Evolutionary conservation across 2,888 invertebrate genomes (phyloP).

Genomic region (Fragum fragum): DNA sequence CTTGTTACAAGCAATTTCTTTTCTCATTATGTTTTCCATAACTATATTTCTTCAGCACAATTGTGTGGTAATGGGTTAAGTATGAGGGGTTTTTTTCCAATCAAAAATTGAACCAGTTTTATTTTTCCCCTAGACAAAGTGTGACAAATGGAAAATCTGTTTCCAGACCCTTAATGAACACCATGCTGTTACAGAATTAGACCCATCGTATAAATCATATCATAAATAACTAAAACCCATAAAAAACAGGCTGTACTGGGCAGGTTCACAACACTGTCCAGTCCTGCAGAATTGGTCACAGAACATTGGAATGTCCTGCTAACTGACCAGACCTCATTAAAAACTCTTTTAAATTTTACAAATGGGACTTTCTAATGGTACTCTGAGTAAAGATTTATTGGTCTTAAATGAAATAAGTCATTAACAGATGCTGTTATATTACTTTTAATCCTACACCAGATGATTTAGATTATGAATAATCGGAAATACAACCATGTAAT

Average conservation of each 20-base stretch:
- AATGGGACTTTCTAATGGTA: neutral
- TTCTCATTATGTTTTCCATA: neutral
- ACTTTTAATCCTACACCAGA: neutral
- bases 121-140: too few species aligned
- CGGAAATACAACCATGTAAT: too few species aligned
- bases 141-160: neutral
- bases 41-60: neutral
- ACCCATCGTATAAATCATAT: constrained; percentile 3
- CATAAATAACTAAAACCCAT: neutral
- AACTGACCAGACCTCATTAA: neutral
- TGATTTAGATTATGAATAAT: neutral
- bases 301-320: neutral
- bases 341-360: neutral
- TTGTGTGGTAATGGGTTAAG: neutral
- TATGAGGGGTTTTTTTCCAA: too few species aligned
- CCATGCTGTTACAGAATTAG: neutral
- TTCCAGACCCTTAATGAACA: neutral
- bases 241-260: neutral
- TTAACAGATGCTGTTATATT: neutral
- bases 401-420: neutral
- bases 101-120: too few species aligned
- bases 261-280: neutral
- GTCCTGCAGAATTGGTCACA: neutral
- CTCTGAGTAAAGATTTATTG: neutral
- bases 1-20: constrained; percentile 10